Conservation (phyloP, 2,888 invertebrate genomes). For the Uropetala carovei region DNA sequence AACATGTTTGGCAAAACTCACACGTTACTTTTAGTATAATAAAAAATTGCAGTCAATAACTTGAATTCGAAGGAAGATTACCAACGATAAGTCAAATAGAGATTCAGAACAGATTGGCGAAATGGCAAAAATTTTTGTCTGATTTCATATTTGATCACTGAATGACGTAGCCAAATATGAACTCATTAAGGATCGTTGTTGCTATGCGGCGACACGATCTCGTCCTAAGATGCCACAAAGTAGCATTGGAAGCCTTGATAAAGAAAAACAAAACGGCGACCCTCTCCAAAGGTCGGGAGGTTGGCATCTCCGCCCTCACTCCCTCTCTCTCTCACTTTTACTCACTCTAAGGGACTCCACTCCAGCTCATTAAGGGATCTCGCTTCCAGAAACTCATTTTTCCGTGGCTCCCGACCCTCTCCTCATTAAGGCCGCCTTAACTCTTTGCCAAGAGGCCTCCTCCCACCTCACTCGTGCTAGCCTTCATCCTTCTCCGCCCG, state of each 20-base stretch:
- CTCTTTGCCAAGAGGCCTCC: slow-evolving; percentile 43
- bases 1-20: too few species aligned
- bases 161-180: too few species aligned
- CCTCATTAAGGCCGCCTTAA: slow-evolving; percentile 63
- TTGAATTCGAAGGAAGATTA: too few species aligned
- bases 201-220: neutral
- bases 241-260: slow-evolving; percentile 11
- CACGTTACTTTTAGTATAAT: too few species aligned
- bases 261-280: slow-evolving; percentile 52
- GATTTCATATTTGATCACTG: too few species aligned
- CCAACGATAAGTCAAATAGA: too few species aligned
- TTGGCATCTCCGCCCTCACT: neutral
- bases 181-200: neutral
- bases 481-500: neutral
- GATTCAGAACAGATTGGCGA: too few species aligned
- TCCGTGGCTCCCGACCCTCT: slow-evolving; percentile 52
- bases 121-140: too few species aligned
- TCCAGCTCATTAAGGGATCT: slow-evolving; percentile 59
- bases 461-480: neutral
- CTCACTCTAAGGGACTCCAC: neutral
- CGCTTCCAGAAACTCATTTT: slow-evolving; percentile 62
- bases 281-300: slow-evolving; percentile 19
- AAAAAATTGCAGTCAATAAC: too few species aligned
- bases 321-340: neutral
- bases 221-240: slow-evolving; percentile 44